Evolutionary conservation across 2,113 vertebrate species (phyloP).

Genomic region (Grammomys dolichurus): DNA sequence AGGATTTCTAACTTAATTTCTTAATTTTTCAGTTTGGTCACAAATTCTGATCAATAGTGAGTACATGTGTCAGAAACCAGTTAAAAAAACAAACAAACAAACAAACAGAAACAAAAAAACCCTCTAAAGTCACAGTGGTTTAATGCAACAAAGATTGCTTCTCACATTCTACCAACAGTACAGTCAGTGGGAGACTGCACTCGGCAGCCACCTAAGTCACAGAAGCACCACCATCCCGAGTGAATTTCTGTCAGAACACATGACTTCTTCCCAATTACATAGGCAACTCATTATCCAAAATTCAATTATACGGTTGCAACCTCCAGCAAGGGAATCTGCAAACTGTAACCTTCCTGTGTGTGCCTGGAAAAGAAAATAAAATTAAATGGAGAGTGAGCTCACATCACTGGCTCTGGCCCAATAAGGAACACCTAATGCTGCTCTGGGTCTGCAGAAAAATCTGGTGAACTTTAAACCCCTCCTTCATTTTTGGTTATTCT

Average conservation of each 20-base stretch:
- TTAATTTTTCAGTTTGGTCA: slow-evolving; percentile 38
- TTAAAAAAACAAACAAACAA: not conserved
- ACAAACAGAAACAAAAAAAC: not conserved
- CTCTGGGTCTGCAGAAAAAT: slow-evolving; percentile 1
- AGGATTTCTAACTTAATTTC: not conserved
- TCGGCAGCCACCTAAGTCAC: not conserved
- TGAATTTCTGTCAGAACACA: not conserved
- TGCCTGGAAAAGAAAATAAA: not conserved
- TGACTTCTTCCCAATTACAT: not conserved
- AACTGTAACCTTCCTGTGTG: not conserved
- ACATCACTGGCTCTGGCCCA: not conserved
- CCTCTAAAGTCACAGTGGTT: not conserved
- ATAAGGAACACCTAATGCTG: not conserved
- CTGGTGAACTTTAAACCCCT: not conserved
- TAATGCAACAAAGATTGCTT: not conserved
- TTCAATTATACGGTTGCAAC: not conserved
- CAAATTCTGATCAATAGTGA: not conserved
- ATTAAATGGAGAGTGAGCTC: not conserved
- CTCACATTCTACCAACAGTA: not conserved
- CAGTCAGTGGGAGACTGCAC: not conserved
- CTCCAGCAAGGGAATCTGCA: not conserved
- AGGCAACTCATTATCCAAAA: not conserved
- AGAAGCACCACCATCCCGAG: not conserved
- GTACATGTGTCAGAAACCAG: slow-evolving; percentile 1
- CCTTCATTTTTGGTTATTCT: not conserved